Percentiles rank a stretch among this genome's conserved stretches.
Conservation (phyloP, 2,113 vertebrate species). For the Phylloscopus trochiloides region DNA sequence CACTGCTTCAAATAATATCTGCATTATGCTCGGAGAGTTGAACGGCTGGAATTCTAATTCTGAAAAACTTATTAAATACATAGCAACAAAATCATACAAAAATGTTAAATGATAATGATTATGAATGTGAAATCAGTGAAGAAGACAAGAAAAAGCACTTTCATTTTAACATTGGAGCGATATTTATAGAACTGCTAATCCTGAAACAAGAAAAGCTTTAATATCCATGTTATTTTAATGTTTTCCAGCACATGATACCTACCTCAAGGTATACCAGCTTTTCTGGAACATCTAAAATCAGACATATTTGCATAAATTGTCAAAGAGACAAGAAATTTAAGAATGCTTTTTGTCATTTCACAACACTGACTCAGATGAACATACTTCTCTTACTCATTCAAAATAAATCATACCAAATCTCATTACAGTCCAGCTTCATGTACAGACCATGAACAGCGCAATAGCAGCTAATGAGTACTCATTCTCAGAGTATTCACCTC, state of each 20-base stretch:
- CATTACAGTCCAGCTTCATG: neutral
- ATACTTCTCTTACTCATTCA: neutral
- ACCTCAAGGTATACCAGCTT: neutral
- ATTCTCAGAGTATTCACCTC: neutral
- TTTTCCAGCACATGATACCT: neutral
- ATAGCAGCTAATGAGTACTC: neutral
- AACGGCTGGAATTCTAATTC: neutral
- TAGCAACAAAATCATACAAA: neutral
- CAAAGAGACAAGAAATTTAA: neutral
- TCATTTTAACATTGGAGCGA: neutral
- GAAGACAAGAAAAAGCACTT: neutral
- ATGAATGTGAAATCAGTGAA: neutral
- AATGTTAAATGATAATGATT: neutral
- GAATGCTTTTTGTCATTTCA: neutral
- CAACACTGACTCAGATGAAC: neutral
- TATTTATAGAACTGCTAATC: constrained; percentile 19
- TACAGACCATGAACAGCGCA: neutral
- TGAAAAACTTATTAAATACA: neutral
- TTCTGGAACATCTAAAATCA: constrained; percentile 31
- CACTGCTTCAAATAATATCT: neutral
- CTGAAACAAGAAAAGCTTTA: neutral
- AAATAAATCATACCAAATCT: neutral
- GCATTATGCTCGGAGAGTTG: neutral
- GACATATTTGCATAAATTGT: neutral
- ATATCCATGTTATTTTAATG: neutral